Conservation (phyloP, 2,888 invertebrate genomes). For the Flexamia atlantica region DNA sequence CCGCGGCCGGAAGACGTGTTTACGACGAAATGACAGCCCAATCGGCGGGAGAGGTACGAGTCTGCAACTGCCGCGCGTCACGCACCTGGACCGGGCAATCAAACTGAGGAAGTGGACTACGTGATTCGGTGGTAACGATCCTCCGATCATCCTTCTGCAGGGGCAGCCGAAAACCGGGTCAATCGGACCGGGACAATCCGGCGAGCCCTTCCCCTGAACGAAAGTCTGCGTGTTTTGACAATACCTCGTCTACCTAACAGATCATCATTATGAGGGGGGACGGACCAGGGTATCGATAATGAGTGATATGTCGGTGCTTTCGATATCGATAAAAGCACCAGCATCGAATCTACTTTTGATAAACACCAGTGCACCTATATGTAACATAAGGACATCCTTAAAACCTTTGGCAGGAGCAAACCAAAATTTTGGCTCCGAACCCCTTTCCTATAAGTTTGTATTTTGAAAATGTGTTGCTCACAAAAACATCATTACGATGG, state of each 20-base stretch:
- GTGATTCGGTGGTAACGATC: background rate
- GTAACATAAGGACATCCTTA: too few species aligned
- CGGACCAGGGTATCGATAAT: too few species aligned
- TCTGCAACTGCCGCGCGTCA: background rate
- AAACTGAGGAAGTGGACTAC: background rate
- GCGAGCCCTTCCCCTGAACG: slow-evolving; percentile 5
- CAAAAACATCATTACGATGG: too few species aligned
- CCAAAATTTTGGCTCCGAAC: too few species aligned
- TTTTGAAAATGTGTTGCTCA: too few species aligned
- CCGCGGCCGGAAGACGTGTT: background rate
- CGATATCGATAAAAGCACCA: too few species aligned
- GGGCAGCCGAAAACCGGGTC: background rate
- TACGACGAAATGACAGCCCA: background rate
- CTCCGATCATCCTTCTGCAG: background rate
- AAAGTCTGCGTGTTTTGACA: slow-evolving; percentile 33
- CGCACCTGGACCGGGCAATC: slow-evolving; percentile 3
- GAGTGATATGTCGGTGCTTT: too few species aligned
- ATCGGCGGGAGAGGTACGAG: background rate
- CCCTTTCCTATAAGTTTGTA: too few species aligned
- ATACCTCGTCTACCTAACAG: slow-evolving; percentile 16
- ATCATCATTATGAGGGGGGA: slow-evolving; percentile 30
- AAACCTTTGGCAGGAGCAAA: too few species aligned
- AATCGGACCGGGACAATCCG: background rate
- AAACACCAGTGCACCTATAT: too few species aligned
- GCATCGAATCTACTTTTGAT: too few species aligned